phyloP scores from a whole-genome alignment of 2,888 invertebrate genomes.

The Drymonia ruficornis region DNA sequence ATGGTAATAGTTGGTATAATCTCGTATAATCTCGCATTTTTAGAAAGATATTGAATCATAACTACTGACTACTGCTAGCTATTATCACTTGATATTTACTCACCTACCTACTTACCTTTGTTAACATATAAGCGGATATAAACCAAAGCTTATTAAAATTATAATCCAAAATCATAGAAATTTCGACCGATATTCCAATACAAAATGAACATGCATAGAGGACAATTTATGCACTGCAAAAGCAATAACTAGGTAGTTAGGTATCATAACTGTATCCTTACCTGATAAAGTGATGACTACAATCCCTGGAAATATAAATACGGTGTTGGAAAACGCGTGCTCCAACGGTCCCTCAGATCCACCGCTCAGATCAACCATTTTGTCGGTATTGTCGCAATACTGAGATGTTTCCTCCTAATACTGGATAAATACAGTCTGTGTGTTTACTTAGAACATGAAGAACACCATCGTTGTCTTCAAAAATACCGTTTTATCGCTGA shows the following conservation, averaged over 20 bases:
- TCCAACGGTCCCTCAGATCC: slow-evolving; percentile 92
- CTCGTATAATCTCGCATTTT: no score
- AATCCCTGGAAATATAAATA: slow-evolving; percentile 94
- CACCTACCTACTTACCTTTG: no score
- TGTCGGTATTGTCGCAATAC: slow-evolving; percentile 52
- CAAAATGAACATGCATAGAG: background rate
- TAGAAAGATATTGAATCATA: no score
- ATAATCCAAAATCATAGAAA: background rate
- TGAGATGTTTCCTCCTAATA: slow-evolving; percentile 40
- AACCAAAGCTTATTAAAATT: no score
- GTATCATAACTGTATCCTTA: slow-evolving; percentile 65
- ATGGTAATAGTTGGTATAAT: no score
- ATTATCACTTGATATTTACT: no score
- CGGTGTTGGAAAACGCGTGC: slow-evolving; percentile 94
- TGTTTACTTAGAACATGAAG: slow-evolving; percentile 18
- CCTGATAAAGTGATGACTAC: slow-evolving; percentile 92
- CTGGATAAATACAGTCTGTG: slow-evolving; percentile 12
- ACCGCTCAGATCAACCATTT: slow-evolving; percentile 94
- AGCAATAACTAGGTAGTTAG: background rate
- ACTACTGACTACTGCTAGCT: no score
- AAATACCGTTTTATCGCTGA: background rate
- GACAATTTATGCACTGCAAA: background rate
- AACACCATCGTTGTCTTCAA: slow-evolving; percentile 14
- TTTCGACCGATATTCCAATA: background rate
- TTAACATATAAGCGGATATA: no score